Base-by-base conservation (phyloP, 2,113 vertebrate genomes). In the Atlantisia rogersi region DNA sequence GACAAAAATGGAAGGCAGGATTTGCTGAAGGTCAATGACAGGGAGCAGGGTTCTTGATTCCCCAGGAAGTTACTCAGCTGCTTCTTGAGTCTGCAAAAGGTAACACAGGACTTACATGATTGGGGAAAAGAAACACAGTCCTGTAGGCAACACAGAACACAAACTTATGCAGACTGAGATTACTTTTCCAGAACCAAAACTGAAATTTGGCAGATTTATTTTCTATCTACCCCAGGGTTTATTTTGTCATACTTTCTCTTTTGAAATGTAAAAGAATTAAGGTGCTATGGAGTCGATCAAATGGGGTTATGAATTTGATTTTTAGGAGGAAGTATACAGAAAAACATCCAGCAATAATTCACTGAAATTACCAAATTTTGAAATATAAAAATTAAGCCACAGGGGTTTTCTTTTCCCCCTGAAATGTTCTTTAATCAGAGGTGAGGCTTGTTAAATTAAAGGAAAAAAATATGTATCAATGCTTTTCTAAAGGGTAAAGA, bases 401-500 rank as follows among this genome's bases (percentile, higher is more conserved):
- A 0, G 7, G 15, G 50, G 46, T 21, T 71, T n/a, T 31, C 35
- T 4, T 20, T 20, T 2, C 3, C 25, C 25, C 52, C 3, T 10
- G 16, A 50, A 81, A 68, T 4, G 40, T 63, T 68, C 37, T 59
- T 93, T 81, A 83, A 67, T 24, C 32, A 86, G 29, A 86, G 35
- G 15, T 4, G 2, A 7, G 6, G 4, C 70, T 90, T 96, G 14
- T 39, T 92, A 46, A 46, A 52, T 75, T 81, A 78, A 81, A 67
- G 15, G 12, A 26, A 76, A 53, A 18, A 58, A 37, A 53, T 35
- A 46, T 26, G 8, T 3, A 24, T 58, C 64, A 83, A 58, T 29
- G 39, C 24, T 70, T 70, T 93, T 63, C 19, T 59, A 81, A 95
- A 94, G 82, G 55, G 64, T 82, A 96, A 96, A 96, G 68, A 96